Evolutionary conservation across 2,888 invertebrate species (phyloP), one percentile per base, ranked within the genome.

Genomic region (Phyllotreta cruciferae): DNA sequence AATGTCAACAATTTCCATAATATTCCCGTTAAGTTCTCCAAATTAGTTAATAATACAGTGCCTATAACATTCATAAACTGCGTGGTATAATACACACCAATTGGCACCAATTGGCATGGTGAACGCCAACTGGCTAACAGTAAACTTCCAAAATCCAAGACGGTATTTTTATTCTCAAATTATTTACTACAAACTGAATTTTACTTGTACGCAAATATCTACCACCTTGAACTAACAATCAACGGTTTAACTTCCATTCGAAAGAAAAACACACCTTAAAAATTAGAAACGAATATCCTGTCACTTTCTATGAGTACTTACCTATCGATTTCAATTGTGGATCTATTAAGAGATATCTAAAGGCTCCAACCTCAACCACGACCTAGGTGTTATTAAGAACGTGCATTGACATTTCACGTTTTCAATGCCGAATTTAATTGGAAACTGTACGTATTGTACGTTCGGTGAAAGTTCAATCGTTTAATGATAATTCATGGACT

Each of bases 341-440:
- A 49, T 49, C 11, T 35, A 49, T 34, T 49, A 35, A 24, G 37
- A 52, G 52, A 52, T 37, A 52, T 36, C 37, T 36, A 11, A 52
- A 24, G 24, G 52, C 11, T 52, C 37, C 24, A 52, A 37, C 52
- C 52, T 52, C 52, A 52, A 52, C 52, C 52, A 38, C 52, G 52
- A 52, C 37, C 37, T 35, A 49, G 49, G 49, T 49, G 49, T 49
- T 52, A 52, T 52, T 52, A 52, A 52, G 36, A 52, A 52, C 52
- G 52, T 52, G 10, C 52, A 52, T 37, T 52, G 52, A 52, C 52
- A 52, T 52, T 52, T 52, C 52, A 38, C 52, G 52, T 52, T 60
- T 60, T 60, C 58, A 60, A 60, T 60, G 58, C 44, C 58, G 44
- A 60, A 52, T 60, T 60, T 52, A 60, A 60, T 60, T 60, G 42